Conservation (phyloP, 2,113 vertebrate species). For the Chelonoidis abingdonii region DNA sequence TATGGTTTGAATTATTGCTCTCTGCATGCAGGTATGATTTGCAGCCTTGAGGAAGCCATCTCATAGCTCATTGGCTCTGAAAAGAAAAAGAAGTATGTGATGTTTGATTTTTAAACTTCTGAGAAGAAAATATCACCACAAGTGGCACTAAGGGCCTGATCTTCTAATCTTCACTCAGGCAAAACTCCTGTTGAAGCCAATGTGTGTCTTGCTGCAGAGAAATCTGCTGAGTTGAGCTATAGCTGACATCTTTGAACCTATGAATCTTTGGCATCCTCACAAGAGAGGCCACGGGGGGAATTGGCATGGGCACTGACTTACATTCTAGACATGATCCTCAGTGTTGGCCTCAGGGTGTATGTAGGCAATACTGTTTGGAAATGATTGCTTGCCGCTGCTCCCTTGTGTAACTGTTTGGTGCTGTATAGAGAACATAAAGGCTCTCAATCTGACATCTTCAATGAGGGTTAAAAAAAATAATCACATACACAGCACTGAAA, state of each 20-base stretch:
- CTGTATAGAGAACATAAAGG: background rate
- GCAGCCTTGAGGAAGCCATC: background rate
- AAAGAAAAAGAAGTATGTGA: background rate
- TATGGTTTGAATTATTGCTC: background rate
- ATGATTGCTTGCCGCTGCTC: rapidly evolving
- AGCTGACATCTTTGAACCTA: background rate
- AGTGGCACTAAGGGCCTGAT: background rate
- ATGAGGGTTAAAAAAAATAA: background rate
- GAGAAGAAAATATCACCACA: background rate
- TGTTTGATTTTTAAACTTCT: background rate
- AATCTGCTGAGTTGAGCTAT: background rate
- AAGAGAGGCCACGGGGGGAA: background rate
- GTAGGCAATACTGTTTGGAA: background rate
- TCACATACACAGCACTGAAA: background rate
- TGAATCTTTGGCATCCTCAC: background rate
- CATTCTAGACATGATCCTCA: background rate
- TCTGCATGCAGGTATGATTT: background rate
- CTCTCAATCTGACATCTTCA: background rate
- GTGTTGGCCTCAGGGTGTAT: background rate
- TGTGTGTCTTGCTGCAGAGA: background rate
- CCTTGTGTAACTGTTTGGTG: background rate
- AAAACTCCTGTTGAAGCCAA: background rate
- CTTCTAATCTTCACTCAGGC: background rate
- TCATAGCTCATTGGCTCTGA: background rate
- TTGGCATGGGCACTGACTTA: background rate